These are phyloP conservation scores for Drosophila pectinifera DNA, from an alignment of 1,140 invertebrate species.

Conservation along the genomic window DNA sequence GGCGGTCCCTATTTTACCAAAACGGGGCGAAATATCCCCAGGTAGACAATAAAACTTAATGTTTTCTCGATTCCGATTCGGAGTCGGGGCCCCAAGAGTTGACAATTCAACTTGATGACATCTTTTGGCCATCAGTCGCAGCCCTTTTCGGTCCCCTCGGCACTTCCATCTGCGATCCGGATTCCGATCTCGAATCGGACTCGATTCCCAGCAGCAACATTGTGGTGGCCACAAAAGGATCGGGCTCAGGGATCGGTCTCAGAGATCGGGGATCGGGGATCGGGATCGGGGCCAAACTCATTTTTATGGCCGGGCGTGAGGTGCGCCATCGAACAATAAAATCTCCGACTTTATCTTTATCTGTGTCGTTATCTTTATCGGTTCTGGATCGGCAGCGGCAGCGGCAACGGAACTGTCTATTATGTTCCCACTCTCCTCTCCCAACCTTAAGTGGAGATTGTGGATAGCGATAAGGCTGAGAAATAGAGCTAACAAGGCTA, in stretches of 20 bases:
- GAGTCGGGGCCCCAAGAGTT: constrained; percentile 8
- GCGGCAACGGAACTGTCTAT: constrained; percentile 75
- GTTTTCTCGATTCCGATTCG: constrained; percentile 31
- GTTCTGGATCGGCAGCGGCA: constrained; percentile 52
- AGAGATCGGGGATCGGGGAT: constrained; percentile 8
- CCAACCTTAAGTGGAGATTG: constrained; percentile 32
- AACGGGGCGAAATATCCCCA: constrained; percentile 35
- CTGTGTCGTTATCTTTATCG: constrained; percentile 58
- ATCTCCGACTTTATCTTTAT: constrained; percentile 72
- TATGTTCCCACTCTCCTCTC: constrained; percentile 34
- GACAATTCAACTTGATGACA: constrained; percentile 80
- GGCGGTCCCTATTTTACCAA: constrained; percentile 54
- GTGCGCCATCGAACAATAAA: constrained; percentile 60
- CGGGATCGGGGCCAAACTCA: constrained; percentile 33
- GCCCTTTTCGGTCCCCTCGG: neutral
- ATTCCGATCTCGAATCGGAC: constrained; percentile 8
- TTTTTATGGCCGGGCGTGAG: constrained; percentile 44
- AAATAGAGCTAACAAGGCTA: constrained; percentile 42
- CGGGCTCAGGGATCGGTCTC: neutral
- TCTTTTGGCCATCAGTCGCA: constrained; percentile 55
- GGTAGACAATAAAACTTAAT: constrained; percentile 80
- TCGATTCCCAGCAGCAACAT: constrained; percentile 33
- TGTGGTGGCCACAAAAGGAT: constrained; percentile 59
- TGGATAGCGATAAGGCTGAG: constrained; percentile 39
- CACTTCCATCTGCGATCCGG: neutral